Conservation (phyloP, 1,140 invertebrate species). For the Eupristina koningsbergeri region DNA sequence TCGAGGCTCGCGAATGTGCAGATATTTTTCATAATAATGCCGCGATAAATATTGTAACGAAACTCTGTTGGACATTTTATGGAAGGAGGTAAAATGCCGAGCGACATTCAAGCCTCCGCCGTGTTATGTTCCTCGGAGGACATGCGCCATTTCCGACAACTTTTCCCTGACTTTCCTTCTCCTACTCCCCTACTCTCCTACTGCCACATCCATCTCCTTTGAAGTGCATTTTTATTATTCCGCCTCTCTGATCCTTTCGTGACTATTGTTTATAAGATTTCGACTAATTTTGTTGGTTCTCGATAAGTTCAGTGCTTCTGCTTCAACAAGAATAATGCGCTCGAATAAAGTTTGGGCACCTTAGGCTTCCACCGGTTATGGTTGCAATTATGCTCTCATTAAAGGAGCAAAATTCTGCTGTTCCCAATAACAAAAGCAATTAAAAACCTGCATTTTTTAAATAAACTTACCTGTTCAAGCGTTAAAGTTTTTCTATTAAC, state of each 20-base stretch:
- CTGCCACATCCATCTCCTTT: background rate
- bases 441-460: too few relatives aligned
- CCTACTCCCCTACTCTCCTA: too few relatives aligned
- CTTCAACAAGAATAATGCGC: background rate
- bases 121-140: background rate
- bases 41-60: conserved; percentile 38
- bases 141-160: background rate
- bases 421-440: background rate
- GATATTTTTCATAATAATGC: conserved; percentile 47
- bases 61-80: conserved; percentile 16
- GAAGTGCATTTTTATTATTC: background rate
- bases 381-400: background rate
- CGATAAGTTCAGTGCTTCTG: background rate
- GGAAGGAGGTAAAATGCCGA: background rate
- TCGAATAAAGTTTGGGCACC: background rate
- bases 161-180: background rate
- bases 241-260: background rate
- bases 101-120: conserved; percentile 22
- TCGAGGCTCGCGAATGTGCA: background rate
- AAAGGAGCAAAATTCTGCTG: background rate
- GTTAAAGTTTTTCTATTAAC: too few relatives aligned
- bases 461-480: too few relatives aligned
- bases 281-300: background rate
- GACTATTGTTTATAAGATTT: background rate
- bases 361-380: background rate